phyloP scores from a whole-genome alignment of 2,888 invertebrate genomes.

The Cerceris ruficornis region DNA sequence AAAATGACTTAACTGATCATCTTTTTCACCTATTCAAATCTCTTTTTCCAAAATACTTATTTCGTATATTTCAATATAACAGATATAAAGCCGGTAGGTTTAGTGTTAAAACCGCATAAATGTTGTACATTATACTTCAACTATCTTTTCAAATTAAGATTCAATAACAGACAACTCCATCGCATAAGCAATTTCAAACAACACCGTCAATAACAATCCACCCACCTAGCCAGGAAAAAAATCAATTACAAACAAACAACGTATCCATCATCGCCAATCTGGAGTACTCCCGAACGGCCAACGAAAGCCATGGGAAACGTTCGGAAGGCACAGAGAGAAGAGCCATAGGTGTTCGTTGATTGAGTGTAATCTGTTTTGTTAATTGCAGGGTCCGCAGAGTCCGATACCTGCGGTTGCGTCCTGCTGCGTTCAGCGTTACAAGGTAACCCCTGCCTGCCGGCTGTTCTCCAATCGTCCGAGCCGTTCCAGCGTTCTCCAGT shows the following conservation, averaged over 20 bases:
- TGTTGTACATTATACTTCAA: background rate
- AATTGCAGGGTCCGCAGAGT: slow-evolving; percentile 78
- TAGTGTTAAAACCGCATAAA: background rate
- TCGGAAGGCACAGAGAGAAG: slow-evolving; percentile 26
- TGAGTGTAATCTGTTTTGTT: slow-evolving; percentile 80
- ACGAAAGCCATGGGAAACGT: slow-evolving; percentile 52
- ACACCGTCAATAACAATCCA: background rate
- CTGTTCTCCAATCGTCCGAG: slow-evolving; percentile 34
- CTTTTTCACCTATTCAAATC: too few species aligned
- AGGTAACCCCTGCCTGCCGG: slow-evolving; percentile 42
- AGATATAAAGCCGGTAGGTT: too few species aligned
- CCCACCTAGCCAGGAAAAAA: background rate
- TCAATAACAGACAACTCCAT: background rate
- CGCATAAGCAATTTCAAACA: background rate
- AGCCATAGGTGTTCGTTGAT: slow-evolving; percentile 74
- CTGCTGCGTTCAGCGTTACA: slow-evolving; percentile 73
- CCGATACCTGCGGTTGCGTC: slow-evolving; percentile 76
- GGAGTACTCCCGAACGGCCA: background rate
- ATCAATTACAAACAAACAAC: too few species aligned
- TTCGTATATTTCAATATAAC: too few species aligned
- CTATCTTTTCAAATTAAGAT: background rate
- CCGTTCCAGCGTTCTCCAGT: too few species aligned
- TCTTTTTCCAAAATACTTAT: too few species aligned
- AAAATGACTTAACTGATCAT: too few species aligned
- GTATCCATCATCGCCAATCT: background rate